Percentiles rank a stretch among this genome's conserved stretches.
These are phyloP conservation scores for Chlorops oryzae DNA, from an alignment of 1,140 invertebrate genomes.

Conservation along the genomic window DNA sequence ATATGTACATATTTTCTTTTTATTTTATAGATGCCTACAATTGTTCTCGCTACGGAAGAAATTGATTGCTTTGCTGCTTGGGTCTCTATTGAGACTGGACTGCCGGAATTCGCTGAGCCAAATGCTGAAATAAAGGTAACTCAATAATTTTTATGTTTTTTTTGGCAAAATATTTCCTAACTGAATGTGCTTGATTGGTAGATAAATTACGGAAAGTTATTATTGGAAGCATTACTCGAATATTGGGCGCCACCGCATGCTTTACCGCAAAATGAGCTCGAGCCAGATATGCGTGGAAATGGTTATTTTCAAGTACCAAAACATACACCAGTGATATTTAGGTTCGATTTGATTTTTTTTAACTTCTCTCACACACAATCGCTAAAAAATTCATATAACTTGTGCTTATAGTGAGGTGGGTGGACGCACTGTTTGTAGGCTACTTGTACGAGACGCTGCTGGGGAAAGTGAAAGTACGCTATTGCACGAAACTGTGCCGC, in stretches of 20 bases:
- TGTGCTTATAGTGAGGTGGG: constrained; percentile 75
- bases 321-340: constrained; percentile 96
- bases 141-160: too few species aligned
- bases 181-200: constrained; percentile 33
- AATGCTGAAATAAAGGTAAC: constrained; percentile 68
- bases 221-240: constrained; percentile 91
- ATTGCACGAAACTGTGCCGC: constrained; percentile 89
- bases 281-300: constrained; percentile 64
- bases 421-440: constrained; percentile 70
- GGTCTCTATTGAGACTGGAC: constrained; percentile 93
- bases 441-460: constrained; percentile 86
- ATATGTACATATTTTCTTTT: too few species aligned
- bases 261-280: constrained; percentile 58
- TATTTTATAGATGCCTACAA: constrained; percentile 80
- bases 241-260: constrained; percentile 77
- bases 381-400: not conserved
- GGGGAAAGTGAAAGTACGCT: constrained; percentile 93
- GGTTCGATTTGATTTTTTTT: constrained; percentile 62
- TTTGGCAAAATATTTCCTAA: not conserved
- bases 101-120: constrained; percentile 60
- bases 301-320: constrained; percentile 86
- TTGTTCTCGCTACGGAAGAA: constrained; percentile 95
- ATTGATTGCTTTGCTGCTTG: constrained; percentile 96
- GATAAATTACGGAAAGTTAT: constrained; percentile 93
- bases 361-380: not conserved